phyloP scores from a whole-genome alignment of 2,113 vertebrate genomes.

The Gavia stellata region DNA sequence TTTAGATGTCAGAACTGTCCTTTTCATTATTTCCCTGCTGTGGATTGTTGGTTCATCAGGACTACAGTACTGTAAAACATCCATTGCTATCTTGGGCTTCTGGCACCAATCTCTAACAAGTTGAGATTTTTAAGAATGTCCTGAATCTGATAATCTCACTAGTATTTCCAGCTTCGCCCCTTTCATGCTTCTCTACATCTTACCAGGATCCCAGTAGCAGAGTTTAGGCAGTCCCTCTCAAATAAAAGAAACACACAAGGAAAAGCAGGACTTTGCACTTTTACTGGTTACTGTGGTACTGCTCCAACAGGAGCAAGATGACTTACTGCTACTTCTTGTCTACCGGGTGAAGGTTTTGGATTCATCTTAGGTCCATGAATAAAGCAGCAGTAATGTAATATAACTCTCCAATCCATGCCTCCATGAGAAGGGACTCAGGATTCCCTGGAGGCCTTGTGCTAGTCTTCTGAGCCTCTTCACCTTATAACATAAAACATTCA shows the following conservation, averaged over 20 bases:
- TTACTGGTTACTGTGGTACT: too few species aligned
- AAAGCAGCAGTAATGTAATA: background rate
- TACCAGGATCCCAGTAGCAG: background rate
- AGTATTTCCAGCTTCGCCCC: background rate
- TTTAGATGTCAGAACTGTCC: background rate
- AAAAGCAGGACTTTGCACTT: background rate
- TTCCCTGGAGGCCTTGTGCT: too few species aligned
- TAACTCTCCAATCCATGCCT: too few species aligned
- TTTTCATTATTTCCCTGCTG: background rate
- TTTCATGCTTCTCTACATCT: background rate
- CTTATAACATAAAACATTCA: background rate
- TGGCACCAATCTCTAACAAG: background rate
- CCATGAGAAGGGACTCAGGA: too few species aligned
- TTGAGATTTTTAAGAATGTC: background rate
- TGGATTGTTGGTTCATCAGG: background rate
- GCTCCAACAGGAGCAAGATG: background rate
- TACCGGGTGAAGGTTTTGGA: fast-evolving
- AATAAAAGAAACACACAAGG: background rate
- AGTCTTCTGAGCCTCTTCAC: background rate
- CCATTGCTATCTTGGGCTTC: background rate
- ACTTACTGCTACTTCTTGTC: fast-evolving
- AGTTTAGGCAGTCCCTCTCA: background rate
- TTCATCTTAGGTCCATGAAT: background rate
- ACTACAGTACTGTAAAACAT: background rate
- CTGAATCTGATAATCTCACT: background rate